These are phyloP conservation scores for Capricornis sumatraensis DNA, from an alignment of 2,113 vertebrate genomes.

Conservation along the genomic window DNA sequence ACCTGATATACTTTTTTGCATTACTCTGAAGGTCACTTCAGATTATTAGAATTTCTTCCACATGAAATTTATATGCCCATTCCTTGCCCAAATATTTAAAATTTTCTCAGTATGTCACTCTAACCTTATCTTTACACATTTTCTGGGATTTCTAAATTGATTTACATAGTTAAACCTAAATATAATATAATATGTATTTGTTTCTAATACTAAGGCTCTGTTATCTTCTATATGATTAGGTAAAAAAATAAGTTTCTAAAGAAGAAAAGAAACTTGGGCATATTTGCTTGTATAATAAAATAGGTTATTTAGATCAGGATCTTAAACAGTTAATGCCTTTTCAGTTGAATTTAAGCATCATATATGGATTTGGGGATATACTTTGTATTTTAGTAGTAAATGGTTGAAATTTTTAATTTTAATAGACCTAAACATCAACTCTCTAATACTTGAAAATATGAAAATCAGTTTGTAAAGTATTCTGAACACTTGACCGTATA, in stretches of 20 bases:
- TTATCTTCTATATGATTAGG: not conserved
- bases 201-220: not conserved
- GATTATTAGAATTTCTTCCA: not conserved
- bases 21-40: not conserved
- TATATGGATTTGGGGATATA: not conserved
- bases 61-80: not conserved
- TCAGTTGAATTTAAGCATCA: not conserved
- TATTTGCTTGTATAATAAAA: not conserved
- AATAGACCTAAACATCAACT: not conserved
- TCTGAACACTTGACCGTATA: not conserved
- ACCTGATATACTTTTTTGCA: not conserved
- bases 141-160: not conserved
- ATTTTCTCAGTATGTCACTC: not conserved
- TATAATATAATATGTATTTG: not conserved
- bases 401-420: not conserved
- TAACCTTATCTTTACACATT: not conserved
- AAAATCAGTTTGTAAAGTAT: not conserved
- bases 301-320: not conserved
- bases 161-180: not conserved
- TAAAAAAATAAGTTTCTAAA: not conserved
- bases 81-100: not conserved
- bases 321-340: slow-evolving; percentile 15
- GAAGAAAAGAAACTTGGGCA: not conserved
- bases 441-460: not conserved
- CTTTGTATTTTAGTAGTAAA: slow-evolving; percentile 5